Conservation (phyloP, 23 tunicate genomes). For the Pegea sp. region DNA sequence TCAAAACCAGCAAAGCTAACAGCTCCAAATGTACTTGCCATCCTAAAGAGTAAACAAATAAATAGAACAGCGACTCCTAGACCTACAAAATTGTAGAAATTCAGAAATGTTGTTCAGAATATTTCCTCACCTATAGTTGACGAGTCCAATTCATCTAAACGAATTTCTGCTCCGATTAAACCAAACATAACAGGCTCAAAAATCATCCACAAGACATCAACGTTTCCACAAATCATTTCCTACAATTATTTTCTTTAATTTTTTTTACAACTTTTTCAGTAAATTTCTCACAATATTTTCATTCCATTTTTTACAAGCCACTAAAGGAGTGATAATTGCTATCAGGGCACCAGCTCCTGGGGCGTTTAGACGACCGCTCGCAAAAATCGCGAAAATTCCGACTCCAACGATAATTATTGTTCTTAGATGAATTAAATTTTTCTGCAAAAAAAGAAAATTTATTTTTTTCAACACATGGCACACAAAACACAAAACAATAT, state of each 20-base stretch:
- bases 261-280: background rate
- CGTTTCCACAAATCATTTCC: conserved; percentile 21
- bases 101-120: no score
- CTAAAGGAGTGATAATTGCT: conserved; percentile 58
- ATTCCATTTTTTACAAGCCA: conserved; percentile 45
- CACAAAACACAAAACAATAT: no score
- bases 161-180: conserved; percentile 78
- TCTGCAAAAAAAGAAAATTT: no score
- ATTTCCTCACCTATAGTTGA: conserved; percentile 54
- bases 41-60: conserved; percentile 25
- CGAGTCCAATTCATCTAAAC: conserved; percentile 22
- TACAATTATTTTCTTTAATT: conserved; percentile 1
- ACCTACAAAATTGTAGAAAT: conserved; percentile 6
- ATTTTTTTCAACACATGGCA: no score
- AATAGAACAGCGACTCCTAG: conserved; percentile 27
- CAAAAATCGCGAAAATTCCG: conserved; percentile 39
- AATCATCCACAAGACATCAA: conserved; percentile 32
- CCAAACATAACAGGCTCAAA: conserved; percentile 85
- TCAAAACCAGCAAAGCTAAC: conserved; percentile 26
- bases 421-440: conserved; percentile 11
- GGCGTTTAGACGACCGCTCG: conserved; percentile 12
- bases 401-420: conserved; percentile 23
- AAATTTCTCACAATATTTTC: conserved; percentile 16
- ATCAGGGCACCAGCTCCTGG: conserved; percentile 88
- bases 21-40: conserved; percentile 38